Evolutionary conservation across 2,888 invertebrate species (phyloP).

Genomic region (Synanthedon formicaeformis): DNA sequence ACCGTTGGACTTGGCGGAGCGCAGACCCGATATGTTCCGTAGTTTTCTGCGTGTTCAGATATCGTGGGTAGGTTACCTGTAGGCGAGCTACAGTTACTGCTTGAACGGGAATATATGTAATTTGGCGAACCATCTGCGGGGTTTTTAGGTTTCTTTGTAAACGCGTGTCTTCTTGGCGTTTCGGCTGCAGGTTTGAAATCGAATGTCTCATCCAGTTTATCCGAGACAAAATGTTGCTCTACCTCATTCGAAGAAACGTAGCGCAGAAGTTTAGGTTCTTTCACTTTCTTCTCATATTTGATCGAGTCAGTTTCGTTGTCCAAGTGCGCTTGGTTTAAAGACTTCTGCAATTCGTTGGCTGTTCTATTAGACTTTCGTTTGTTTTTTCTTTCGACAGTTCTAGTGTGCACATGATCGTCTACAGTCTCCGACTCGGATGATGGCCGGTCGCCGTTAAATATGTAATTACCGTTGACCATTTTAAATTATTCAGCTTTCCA

Average conservation of each 20-base stretch:
- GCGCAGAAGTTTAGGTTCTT: slow-evolving; percentile 50
- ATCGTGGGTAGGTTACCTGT: slow-evolving; percentile 58
- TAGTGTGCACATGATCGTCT: slow-evolving; percentile 51
- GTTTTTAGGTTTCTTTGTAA: slow-evolving; percentile 55
- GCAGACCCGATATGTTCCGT: slow-evolving; percentile 45
- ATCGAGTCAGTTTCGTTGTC: slow-evolving; percentile 61
- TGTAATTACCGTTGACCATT: slow-evolving; percentile 67
- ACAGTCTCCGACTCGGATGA: slow-evolving; percentile 56
- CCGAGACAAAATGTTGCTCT: slow-evolving; percentile 48
- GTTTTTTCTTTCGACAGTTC: slow-evolving; percentile 42
- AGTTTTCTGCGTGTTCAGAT: slow-evolving; percentile 54
- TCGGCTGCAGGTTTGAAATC: slow-evolving; percentile 49
- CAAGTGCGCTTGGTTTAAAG: slow-evolving; percentile 42
- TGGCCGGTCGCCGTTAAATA: slow-evolving; percentile 55
- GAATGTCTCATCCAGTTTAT: slow-evolving; percentile 52
- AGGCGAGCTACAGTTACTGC: slow-evolving; percentile 58
- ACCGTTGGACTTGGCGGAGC: slow-evolving; percentile 10
- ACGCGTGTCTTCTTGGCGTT: slow-evolving; percentile 43
- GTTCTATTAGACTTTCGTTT: slow-evolving; percentile 44
- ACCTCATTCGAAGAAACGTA: slow-evolving; percentile 56
- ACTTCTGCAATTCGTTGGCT: slow-evolving; percentile 46
- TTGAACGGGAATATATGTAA: slow-evolving; percentile 56
- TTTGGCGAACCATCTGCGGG: slow-evolving; percentile 56
- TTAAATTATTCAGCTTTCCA: slow-evolving; percentile 10
- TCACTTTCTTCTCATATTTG: slow-evolving; percentile 56